A percentile compares a stretch with the other conserved stretches of the same genome.
These are phyloP conservation scores for Enteromius fasciolatus DNA, from an alignment of 2,797 vertebrate genomes.

Conservation along the genomic window DNA sequence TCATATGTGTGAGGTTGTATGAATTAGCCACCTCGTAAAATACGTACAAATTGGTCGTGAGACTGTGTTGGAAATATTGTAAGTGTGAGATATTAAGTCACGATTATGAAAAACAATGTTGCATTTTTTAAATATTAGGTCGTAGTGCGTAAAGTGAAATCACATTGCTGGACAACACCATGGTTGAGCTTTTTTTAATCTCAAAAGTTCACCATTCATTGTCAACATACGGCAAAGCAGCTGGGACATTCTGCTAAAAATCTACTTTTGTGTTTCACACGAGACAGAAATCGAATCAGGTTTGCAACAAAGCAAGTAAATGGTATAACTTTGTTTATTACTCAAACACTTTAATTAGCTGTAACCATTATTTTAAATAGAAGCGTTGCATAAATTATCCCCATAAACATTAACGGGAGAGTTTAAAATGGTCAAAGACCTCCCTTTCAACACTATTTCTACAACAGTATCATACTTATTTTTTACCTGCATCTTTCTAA, in stretches of 20 bases:
- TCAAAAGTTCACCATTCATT: background rate
- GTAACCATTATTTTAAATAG: background rate
- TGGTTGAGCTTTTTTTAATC: background rate
- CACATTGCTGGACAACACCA: background rate
- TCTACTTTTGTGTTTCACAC: background rate
- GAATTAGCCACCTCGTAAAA: too few relatives aligned
- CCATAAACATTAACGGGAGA: background rate
- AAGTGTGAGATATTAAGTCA: background rate
- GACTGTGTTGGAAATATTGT: background rate
- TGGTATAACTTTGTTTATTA: background rate
- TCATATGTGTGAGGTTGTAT: too few relatives aligned
- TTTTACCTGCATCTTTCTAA: background rate
- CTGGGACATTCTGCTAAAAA: background rate
- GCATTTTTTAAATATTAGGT: too few relatives aligned
- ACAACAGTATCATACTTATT: background rate
- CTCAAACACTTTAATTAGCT: conserved; percentile 1
- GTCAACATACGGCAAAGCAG: background rate
- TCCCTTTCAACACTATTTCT: background rate
- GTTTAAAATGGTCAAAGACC: background rate
- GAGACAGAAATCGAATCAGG: background rate
- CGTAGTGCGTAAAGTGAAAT: background rate
- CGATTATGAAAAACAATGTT: background rate
- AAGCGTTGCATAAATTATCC: background rate
- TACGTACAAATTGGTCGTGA: too few relatives aligned
- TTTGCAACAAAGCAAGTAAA: background rate